Base-by-base conservation (phyloP, 2,797 vertebrate genomes). In the Acanthornis magna region DNA sequence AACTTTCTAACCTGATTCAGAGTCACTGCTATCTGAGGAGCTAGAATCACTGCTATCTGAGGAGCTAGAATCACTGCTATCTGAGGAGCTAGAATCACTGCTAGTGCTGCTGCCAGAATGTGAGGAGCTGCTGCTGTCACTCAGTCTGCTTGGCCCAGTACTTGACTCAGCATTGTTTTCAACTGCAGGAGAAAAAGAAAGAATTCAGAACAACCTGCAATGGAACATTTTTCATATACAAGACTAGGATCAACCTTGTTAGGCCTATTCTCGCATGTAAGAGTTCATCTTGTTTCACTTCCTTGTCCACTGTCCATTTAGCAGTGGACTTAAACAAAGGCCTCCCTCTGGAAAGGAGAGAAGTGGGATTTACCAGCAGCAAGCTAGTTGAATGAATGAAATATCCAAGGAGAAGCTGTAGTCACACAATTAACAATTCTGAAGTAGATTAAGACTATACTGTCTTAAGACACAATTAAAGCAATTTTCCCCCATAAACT, bases 1-100 rank as follows among this genome's bases (percentile, higher is more conserved):
- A 76, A 72, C 71, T 95, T 96, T 96, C 98, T 98, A 97, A 99
- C 99, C 99, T 97, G 98, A 97, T 97, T 99, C 98, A 47, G 98
- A 98, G 92, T 98, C 97, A 43, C 98, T 98, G 98, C 97, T 98
- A n/a, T 98, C 98, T 54, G 98, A 98, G 72, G 98, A 96, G 70
- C 97, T 98, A 51, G 97, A 98, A 54, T 90, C 91, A 88, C 97
- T 98, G 93, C 97, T 97, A 70, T 98, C 98, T 54, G 98, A 98
- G 72, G 98, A 96, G 70, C 97, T 98, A 38, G 38, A 38, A 38
- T 38, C 38, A 38, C 38, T 38, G 12, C 10, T 38, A n/a, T 98
- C 98, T 54, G 98, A 98, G 72, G 98, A 96, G 70, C 97, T 98
- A 51, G 97, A 98, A 54, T 90, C 91, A 88, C 97, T 98, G 93